A percentile compares a stretch with the other conserved stretches of the same genome.
Conservation (phyloP, 1,140 invertebrate genomes). For the Papilio xuthus region DNA sequence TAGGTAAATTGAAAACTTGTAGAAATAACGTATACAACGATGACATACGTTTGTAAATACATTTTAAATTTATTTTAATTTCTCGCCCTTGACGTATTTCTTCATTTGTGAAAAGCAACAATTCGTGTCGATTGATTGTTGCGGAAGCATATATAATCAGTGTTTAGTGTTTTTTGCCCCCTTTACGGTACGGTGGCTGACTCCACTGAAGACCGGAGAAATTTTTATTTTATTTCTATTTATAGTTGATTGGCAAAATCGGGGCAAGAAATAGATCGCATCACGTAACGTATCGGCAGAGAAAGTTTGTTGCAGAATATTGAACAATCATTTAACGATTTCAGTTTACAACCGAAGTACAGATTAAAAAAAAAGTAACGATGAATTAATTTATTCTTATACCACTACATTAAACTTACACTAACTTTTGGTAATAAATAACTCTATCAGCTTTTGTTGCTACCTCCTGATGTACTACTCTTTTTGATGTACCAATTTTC, state of each 20-base stretch:
- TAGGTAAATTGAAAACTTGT: neutral
- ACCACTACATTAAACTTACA: constrained; percentile 45
- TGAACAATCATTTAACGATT: constrained; percentile 33
- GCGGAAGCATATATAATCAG: constrained; percentile 54
- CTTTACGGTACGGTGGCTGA: constrained; percentile 59
- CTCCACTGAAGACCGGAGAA: constrained; percentile 50
- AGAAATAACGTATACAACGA: neutral
- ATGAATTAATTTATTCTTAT: constrained; percentile 43
- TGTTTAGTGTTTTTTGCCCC: constrained; percentile 57
- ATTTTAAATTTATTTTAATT: neutral
- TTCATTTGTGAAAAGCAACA: constrained; percentile 16
- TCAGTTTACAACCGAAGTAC: constrained; percentile 32
- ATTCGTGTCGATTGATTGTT: neutral
- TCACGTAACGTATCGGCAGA: constrained; percentile 72
- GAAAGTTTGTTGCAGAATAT: constrained; percentile 68
- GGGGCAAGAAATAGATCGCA: constrained; percentile 52
- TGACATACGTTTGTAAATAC: too few species aligned
- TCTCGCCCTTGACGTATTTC: constrained; percentile 14
- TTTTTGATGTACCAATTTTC: constrained; percentile 78
- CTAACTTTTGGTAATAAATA: constrained; percentile 58
- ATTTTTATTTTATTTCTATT: constrained; percentile 59
- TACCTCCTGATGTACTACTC: constrained; percentile 59
- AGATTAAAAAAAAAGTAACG: constrained; percentile 35
- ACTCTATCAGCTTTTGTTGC: constrained; percentile 63
- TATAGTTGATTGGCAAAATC: constrained; percentile 47